phyloP scores from a whole-genome alignment of 2,113 vertebrate species.

The Craseonycteris thonglongyai region DNA sequence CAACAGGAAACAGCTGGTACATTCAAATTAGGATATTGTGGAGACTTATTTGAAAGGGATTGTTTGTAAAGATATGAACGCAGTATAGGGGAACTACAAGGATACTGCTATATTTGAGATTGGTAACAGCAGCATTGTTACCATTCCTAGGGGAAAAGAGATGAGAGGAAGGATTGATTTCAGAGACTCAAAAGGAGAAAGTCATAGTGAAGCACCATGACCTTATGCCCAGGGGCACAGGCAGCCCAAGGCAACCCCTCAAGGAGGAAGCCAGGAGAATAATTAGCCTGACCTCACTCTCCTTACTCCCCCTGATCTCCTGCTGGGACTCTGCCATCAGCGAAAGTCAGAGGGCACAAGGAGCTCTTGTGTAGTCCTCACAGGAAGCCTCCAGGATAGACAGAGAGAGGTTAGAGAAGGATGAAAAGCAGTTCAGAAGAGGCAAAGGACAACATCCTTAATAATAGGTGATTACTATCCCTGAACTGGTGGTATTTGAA shows the following conservation, averaged over 20 bases:
- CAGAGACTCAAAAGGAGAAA: conserved; percentile 45
- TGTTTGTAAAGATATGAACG: neutral
- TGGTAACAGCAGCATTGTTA: neutral
- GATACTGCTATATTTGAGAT: neutral
- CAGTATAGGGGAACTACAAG: neutral
- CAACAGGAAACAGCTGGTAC: neutral
- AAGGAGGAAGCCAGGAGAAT: conserved; percentile 26
- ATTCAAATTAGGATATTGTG: neutral
- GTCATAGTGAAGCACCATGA: conserved; percentile 35
- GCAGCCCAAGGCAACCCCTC: conserved; percentile 44
- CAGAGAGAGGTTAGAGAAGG: neutral
- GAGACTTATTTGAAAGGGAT: neutral
- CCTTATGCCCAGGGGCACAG: conserved; percentile 58
- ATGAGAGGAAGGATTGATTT: conserved; percentile 50
- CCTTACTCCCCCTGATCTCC: neutral
- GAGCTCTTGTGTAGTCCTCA: neutral
- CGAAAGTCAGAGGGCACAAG: conserved; percentile 20
- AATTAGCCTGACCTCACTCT: conserved; percentile 36
- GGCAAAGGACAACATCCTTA: neutral
- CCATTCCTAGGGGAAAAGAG: neutral
- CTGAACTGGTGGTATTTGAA: neutral
- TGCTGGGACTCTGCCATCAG: conserved; percentile 1
- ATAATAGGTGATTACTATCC: neutral
- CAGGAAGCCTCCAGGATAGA: neutral
- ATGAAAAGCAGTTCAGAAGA: neutral